A percentile compares a stretch with the other conserved stretches of the same genome.
Conservation (phyloP, 1,140 invertebrate genomes). For the Dryas iulia region DNA sequence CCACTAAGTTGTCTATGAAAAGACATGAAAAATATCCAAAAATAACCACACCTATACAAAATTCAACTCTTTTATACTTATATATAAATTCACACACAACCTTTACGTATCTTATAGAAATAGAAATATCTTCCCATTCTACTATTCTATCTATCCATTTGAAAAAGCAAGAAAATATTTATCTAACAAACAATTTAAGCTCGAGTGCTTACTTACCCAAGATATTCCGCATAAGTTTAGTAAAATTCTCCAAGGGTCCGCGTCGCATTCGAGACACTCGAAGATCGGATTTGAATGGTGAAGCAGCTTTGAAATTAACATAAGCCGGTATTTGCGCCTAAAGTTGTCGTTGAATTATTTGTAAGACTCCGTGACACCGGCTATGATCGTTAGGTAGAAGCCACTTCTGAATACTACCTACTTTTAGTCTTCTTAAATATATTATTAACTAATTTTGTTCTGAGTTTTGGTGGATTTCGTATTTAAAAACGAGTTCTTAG, state of each 20-base stretch:
- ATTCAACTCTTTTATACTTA: too few relatives aligned
- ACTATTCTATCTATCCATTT: not conserved
- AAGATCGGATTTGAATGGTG: constrained; percentile 63
- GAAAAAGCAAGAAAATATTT: constrained; percentile 2
- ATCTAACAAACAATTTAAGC: constrained; percentile 1
- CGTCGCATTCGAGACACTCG: constrained; percentile 44
- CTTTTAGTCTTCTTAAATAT: not conserved
- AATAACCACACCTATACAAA: too few relatives aligned
- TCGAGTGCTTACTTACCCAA: constrained; percentile 6
- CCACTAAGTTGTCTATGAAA: too few relatives aligned
- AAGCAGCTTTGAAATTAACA: constrained; percentile 62
- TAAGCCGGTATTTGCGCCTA: constrained; percentile 61
- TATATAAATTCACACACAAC: too few relatives aligned
- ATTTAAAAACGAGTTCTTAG: too few relatives aligned
- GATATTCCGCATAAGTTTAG: constrained; percentile 37
- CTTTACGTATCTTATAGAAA: too few relatives aligned
- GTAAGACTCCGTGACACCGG: constrained; percentile 41
- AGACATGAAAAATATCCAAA: too few relatives aligned
- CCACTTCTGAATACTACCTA: not conserved
- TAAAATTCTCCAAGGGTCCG: constrained; percentile 41
- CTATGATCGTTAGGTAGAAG: constrained; percentile 32
- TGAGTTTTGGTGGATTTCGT: too few relatives aligned
- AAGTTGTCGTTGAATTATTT: constrained; percentile 60
- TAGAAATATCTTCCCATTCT: not conserved
- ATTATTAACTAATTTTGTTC: not conserved